These are phyloP conservation scores for Drepanosiphum platanoidis DNA, from an alignment of 2,888 invertebrate genomes.

Conservation along the genomic window DNA sequence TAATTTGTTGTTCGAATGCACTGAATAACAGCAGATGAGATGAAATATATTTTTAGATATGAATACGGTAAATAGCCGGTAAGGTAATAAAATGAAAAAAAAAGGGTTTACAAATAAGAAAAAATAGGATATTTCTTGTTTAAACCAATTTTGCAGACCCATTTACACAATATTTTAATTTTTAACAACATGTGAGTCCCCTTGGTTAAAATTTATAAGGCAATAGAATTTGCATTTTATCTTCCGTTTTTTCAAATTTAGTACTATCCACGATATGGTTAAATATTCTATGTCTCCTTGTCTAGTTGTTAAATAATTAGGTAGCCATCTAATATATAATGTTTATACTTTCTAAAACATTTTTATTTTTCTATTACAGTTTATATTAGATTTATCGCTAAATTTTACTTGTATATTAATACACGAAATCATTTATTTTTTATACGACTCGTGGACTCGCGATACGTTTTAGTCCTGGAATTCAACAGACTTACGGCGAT, in stretches of 20 bases:
- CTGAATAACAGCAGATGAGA: background rate
- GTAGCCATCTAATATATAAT: background rate
- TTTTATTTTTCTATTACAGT: background rate
- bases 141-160: background rate
- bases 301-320: background rate
- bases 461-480: background rate
- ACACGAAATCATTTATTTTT: background rate
- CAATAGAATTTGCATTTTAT: background rate
- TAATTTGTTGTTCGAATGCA: background rate
- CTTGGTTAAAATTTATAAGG: background rate
- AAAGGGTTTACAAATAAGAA: background rate
- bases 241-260: background rate
- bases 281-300: conserved; percentile 11
- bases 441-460: background rate
- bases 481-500: background rate
- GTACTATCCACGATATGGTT: background rate
- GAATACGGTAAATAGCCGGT: background rate
- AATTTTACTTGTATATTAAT: background rate
- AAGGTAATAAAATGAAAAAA: background rate
- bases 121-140: background rate
- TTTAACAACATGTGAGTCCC: background rate
- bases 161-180: conserved; percentile 2
- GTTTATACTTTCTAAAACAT: background rate
- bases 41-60: background rate
- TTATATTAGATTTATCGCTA: background rate